These are phyloP conservation scores for Ctena decussata DNA, from an alignment of 2,888 invertebrate genomes.

Conservation along the genomic window DNA sequence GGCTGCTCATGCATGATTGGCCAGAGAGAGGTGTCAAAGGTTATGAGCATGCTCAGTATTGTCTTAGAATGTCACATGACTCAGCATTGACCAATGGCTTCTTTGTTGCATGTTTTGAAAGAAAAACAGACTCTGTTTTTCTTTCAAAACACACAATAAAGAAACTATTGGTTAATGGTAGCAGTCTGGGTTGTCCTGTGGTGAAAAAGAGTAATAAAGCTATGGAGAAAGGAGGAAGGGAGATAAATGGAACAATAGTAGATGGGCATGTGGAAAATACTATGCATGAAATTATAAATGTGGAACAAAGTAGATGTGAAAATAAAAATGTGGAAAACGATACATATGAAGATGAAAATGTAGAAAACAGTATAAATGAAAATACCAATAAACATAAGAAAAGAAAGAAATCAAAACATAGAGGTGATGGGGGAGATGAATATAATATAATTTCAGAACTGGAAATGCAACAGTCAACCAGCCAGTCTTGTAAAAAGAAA, in stretches of 20 bases:
- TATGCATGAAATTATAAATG: too few species aligned
- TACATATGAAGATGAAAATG: slow-evolving; percentile 1
- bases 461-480: neutral
- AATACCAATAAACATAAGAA: slow-evolving; percentile 12
- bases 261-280: too few species aligned
- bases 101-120: slow-evolving; percentile 95
- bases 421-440: neutral
- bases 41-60: slow-evolving; percentile 88
- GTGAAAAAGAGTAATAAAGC: too few species aligned
- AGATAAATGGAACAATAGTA: too few species aligned
- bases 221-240: too few species aligned
- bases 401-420: slow-evolving; percentile 3
- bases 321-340: too few species aligned
- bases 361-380: neutral
- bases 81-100: slow-evolving; percentile 96
- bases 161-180: too few species aligned
- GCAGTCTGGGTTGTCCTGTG: too few species aligned
- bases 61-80: slow-evolving; percentile 93
- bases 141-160: too few species aligned
- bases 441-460: neutral
- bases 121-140: too few species aligned
- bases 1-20: slow-evolving; percentile 79
- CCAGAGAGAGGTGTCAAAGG: slow-evolving; percentile 74
- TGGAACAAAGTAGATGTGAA: neutral
- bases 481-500: neutral